A percentile compares a stretch with the other conserved stretches of the same genome.
Conservation (phyloP, 2,113 vertebrate genomes). For the Arenaria interpres region DNA sequence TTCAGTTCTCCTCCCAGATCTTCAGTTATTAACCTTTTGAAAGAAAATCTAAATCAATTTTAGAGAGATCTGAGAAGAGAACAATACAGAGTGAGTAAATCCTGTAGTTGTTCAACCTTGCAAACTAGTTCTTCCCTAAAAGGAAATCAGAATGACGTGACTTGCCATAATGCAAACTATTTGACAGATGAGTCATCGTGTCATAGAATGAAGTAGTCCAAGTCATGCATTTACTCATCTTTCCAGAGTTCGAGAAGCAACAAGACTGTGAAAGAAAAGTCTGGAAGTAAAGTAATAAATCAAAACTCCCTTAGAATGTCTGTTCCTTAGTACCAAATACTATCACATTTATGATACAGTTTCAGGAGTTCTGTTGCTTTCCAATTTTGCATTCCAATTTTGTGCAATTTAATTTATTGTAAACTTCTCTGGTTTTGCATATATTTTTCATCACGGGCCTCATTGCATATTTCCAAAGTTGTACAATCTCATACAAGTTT, state of each 20-base stretch:
- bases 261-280: neutral
- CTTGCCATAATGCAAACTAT: slow-evolving; percentile 15
- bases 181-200: slow-evolving; percentile 30
- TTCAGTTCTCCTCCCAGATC: neutral
- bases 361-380: neutral
- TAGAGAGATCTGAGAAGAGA: slow-evolving; percentile 42
- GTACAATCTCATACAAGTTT: neutral
- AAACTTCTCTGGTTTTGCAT: neutral
- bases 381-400: neutral
- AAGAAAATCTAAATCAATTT: slow-evolving; percentile 38
- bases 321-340: neutral
- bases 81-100: slow-evolving; percentile 17
- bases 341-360: neutral
- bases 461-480: neutral
- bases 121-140: slow-evolving; percentile 20
- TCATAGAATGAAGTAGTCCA: slow-evolving; percentile 12
- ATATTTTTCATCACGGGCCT: neutral
- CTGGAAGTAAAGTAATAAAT: neutral
- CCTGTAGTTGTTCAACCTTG: slow-evolving; percentile 28
- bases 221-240: neutral
- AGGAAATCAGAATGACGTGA: slow-evolving; percentile 45
- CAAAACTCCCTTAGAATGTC: neutral
- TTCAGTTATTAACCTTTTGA: slow-evolving; percentile 26
- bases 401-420: neutral
- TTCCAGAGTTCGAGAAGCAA: neutral